A percentile compares a stretch with the other conserved stretches of the same genome.
Conservation (phyloP, 2,888 invertebrate species). For the Glyphotaelius pellucidus region DNA sequence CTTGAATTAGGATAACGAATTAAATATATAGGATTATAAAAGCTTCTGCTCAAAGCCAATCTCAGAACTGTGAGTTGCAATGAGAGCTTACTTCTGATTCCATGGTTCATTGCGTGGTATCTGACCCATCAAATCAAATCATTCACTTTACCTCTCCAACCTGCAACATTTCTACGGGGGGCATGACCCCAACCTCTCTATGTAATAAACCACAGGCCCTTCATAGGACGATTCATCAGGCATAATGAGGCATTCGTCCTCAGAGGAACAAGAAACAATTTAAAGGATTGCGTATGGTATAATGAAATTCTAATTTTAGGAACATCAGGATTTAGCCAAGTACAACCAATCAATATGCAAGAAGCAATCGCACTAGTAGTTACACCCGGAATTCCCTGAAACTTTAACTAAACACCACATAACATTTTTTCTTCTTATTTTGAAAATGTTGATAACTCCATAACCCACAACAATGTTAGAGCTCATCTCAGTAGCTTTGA, state of each 20-base stretch:
- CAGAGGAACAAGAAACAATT: neutral
- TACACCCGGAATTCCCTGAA: no score
- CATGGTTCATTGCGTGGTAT: neutral
- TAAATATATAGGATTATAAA: neutral
- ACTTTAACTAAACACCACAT: no score
- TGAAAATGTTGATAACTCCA: no score
- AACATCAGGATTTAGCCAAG: neutral
- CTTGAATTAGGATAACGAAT: neutral
- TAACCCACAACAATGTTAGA: no score
- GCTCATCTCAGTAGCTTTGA: no score
- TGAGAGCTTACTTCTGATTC: neutral
- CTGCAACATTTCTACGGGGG: neutral
- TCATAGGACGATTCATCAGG: conserved; percentile 3
- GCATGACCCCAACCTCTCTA: neutral
- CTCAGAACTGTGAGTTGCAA: neutral
- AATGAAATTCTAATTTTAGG: no score
- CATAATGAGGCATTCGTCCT: neutral
- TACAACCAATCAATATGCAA: no score
- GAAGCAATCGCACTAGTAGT: neutral
- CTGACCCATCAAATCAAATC: conserved; percentile 3
- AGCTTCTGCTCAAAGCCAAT: neutral
- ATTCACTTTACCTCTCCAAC: neutral
- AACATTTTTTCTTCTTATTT: no score
- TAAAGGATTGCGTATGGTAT: neutral
- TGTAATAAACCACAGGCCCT: neutral